Percentiles rank a stretch among this genome's conserved stretches.
Conservation (phyloP, 2,797 vertebrate genomes). For the Takifugu ocellatus region DNA sequence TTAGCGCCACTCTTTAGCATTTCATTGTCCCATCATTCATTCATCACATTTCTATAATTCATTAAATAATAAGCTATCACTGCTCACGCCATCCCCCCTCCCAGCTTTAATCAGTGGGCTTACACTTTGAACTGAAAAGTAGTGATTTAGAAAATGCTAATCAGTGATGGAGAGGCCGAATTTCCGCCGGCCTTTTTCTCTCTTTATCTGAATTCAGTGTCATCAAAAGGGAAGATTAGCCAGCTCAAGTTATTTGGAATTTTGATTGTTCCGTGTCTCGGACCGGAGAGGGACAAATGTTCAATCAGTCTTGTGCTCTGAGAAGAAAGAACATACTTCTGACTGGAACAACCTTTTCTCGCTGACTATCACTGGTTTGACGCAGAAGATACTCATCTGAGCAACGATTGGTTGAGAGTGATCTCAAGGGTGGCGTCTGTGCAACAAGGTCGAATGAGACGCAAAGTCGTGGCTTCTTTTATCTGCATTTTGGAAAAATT, state of each 20-base stretch:
- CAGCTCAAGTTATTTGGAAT: slow-evolving; percentile 34
- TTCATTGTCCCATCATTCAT: background rate
- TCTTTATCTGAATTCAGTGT: slow-evolving; percentile 15
- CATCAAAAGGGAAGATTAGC: slow-evolving; percentile 41
- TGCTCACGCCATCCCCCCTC: background rate
- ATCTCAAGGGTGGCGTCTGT: slow-evolving; percentile 9
- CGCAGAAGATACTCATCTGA: slow-evolving; percentile 27
- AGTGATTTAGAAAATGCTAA: background rate
- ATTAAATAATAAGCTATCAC: background rate
- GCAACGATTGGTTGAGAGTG: slow-evolving; percentile 30
- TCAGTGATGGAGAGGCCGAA: background rate
- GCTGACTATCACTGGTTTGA: slow-evolving; percentile 33
- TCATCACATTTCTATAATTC: background rate
- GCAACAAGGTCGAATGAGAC: slow-evolving; percentile 34
- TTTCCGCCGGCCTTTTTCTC: background rate
- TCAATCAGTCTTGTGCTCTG: slow-evolving; percentile 41
- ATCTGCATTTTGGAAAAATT: background rate
- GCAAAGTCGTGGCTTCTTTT: slow-evolving; percentile 36
- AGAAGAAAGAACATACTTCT: slow-evolving; percentile 32
- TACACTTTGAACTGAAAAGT: background rate
- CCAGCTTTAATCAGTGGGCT: background rate
- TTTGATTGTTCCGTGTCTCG: slow-evolving; percentile 45
- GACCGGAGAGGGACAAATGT: slow-evolving; percentile 22
- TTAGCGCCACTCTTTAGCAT: too few relatives aligned
- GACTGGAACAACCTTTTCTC: slow-evolving; percentile 41